phyloP scores from a whole-genome alignment of 2,797 vertebrate genomes.

The Chelonia mydas region DNA sequence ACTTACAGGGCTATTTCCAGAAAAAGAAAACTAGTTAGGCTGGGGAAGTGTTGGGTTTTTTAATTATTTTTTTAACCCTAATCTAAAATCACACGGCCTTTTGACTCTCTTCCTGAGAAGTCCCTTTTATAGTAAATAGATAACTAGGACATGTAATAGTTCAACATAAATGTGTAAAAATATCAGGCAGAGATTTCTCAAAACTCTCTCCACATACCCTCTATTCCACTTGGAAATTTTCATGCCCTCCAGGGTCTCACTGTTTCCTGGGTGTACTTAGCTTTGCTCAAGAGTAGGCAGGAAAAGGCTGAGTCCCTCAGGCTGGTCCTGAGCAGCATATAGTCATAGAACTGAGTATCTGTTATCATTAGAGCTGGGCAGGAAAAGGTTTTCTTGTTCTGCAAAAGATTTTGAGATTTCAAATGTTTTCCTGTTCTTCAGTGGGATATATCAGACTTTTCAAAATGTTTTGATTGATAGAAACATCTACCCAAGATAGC shows the following conservation, averaged over 20 bases:
- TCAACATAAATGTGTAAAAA: neutral
- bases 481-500: no score
- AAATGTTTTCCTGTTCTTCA: no score
- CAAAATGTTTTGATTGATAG: no score
- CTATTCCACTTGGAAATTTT: neutral
- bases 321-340: neutral
- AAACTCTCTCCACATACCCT: neutral
- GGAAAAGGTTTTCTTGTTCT: no score
- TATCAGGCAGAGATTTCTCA: neutral
- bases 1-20: neutral
- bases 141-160: neutral
- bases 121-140: neutral
- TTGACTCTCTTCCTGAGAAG: neutral
- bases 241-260: neutral
- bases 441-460: no score
- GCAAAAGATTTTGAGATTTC: no score
- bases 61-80: constrained; percentile 15
- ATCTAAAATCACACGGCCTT: neutral
- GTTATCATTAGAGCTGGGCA: neutral
- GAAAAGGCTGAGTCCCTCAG: neutral
- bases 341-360: neutral
- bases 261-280: neutral
- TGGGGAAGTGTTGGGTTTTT: neutral
- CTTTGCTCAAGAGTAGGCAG: neutral
- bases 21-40: neutral